Evolutionary conservation across 2,797 vertebrate genomes (phyloP).

Genomic region (Merluccius polli): DNA sequence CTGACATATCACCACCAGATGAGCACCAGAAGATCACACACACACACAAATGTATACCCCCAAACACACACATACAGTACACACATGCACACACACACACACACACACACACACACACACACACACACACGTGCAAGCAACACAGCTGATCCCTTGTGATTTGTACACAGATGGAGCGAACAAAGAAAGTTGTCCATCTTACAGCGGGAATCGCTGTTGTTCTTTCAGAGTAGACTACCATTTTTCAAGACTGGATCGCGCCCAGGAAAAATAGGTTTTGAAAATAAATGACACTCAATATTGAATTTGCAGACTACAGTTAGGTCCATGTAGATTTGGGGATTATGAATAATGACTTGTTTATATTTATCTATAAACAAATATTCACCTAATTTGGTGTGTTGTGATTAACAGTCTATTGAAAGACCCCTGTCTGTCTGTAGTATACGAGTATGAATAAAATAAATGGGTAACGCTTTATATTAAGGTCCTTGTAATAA

Average conservation of each 20-base stretch:
- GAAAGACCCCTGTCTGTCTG: too few relatives aligned
- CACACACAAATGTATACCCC: slow-evolving; percentile 6
- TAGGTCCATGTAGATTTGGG: too few relatives aligned
- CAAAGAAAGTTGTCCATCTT: neutral
- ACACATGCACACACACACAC: neutral
- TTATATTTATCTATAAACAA: too few relatives aligned
- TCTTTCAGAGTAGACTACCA: neutral
- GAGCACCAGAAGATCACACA: slow-evolving; percentile 36
- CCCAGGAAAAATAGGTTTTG: neutral
- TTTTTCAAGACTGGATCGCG: neutral
- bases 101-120: neutral
- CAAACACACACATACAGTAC: neutral
- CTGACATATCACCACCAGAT: slow-evolving; percentile 67
- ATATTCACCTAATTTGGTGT: too few relatives aligned
- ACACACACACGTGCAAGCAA: neutral
- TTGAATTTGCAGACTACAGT: too few relatives aligned
- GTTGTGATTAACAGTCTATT: too few relatives aligned
- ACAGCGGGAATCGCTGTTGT: neutral
- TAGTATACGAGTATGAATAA: too few relatives aligned
- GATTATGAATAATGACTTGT: too few relatives aligned
- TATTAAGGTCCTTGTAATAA: too few relatives aligned
- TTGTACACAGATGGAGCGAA: neutral
- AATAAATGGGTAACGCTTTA: too few relatives aligned
- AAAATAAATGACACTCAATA: too few relatives aligned
- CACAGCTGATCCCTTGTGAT: neutral